These are phyloP conservation scores for Nomada fabriciana DNA, from an alignment of 2,888 invertebrate species.

Conservation along the genomic window DNA sequence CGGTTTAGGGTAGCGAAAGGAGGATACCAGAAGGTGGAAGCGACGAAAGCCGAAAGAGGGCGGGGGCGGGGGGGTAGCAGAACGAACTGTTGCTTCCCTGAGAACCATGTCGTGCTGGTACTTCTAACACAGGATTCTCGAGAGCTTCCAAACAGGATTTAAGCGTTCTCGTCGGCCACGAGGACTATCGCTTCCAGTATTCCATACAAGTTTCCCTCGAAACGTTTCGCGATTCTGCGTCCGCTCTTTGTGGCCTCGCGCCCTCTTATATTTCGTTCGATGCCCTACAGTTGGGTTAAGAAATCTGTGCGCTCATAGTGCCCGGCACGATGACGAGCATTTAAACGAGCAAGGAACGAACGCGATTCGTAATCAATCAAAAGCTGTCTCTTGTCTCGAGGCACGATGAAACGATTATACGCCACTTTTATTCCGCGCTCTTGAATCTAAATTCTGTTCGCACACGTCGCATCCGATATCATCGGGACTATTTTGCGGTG, in stretches of 20 bases:
- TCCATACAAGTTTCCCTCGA: conserved; percentile 57
- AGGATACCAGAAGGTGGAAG: conserved; percentile 71
- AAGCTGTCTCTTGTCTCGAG: conserved; percentile 19
- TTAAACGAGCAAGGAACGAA: not conserved
- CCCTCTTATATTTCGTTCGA: not conserved
- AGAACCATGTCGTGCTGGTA: conserved; percentile 71
- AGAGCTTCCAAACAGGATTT: conserved; percentile 76
- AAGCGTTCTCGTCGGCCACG: conserved; percentile 68
- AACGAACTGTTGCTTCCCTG: conserved; percentile 83
- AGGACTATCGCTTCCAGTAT: conserved; percentile 67
- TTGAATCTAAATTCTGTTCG: not conserved
- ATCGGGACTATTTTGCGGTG: conserved; percentile 22
- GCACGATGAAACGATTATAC: not conserved
- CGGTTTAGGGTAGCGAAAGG: conserved; percentile 74
- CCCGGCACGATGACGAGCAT: no score
- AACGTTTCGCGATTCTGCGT: conserved; percentile 32
- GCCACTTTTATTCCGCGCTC: no score
- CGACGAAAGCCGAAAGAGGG: conserved; percentile 52
- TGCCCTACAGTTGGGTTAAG: not conserved
- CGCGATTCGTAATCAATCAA: not conserved
- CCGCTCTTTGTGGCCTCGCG: not conserved
- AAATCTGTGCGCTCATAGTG: no score
- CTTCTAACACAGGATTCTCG: conserved; percentile 76
- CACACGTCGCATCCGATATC: not conserved
- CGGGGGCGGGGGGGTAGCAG: conserved; percentile 65